phyloP scores from a whole-genome alignment of 2,113 vertebrate genomes.

The Hypanus sabinus region DNA sequence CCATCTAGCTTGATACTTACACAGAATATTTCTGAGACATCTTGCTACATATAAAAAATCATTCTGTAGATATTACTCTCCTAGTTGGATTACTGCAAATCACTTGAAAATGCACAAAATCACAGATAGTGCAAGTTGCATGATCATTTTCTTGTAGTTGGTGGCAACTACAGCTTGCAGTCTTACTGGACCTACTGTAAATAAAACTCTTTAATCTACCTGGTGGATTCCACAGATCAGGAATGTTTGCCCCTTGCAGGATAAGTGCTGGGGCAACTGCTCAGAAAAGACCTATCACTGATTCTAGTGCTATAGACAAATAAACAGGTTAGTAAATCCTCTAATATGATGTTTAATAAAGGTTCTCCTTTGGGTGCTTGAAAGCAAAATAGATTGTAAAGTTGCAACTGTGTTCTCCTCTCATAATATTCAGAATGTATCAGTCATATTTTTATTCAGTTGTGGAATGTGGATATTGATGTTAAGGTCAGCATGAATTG shows the following conservation, averaged over 20 bases:
- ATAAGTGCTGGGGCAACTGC: slow-evolving; percentile 71
- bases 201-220: slow-evolving; percentile 75
- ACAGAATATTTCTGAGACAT: background rate
- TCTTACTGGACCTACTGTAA: slow-evolving; percentile 76
- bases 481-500: no score
- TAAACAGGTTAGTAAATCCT: slow-evolving; percentile 68
- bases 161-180: slow-evolving; percentile 69
- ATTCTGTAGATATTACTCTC: background rate
- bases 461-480: no score
- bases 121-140: background rate
- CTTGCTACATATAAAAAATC: background rate
- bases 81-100: background rate
- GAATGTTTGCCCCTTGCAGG: slow-evolving; percentile 64
- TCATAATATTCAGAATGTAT: no score
- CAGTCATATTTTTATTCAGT: background rate
- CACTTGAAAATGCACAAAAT: background rate
- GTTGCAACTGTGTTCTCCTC: background rate
- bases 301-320: slow-evolving; percentile 78
- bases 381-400: background rate
- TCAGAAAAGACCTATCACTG: slow-evolving; percentile 59
- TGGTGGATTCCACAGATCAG: slow-evolving; percentile 77
- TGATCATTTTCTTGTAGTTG: slow-evolving; percentile 55
- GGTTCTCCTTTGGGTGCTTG: background rate
- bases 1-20: background rate
- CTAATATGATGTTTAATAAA: background rate